A percentile compares a stretch with the other conserved stretches of the same genome.
Conservation (phyloP, 2,888 invertebrate species). For the Tetrapedia diversipes region DNA sequence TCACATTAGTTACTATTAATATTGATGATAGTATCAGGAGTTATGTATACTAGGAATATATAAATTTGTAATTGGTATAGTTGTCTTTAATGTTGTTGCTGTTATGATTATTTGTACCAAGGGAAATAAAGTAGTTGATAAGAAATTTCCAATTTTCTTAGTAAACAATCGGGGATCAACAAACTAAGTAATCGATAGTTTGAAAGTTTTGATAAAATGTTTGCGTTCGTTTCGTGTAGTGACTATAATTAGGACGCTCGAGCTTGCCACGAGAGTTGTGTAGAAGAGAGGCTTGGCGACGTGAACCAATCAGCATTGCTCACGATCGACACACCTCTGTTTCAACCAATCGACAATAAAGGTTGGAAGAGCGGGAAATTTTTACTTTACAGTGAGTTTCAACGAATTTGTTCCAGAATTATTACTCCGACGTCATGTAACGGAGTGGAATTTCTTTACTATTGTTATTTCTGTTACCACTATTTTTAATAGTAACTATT, state of each 20-base stretch:
- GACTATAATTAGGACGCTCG: constrained; percentile 39
- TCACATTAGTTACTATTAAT: background rate
- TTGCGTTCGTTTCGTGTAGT: constrained; percentile 15
- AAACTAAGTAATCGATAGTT: background rate
- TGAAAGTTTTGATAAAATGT: constrained; percentile 17
- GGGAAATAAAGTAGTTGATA: background rate
- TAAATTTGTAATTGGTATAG: background rate
- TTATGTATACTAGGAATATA: background rate
- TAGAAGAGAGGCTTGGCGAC: constrained; percentile 74
- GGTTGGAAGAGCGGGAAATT: constrained; percentile 25
- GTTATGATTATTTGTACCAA: background rate
- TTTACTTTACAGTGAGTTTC: background rate
- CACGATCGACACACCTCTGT: constrained; percentile 72
- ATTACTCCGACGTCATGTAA: background rate
- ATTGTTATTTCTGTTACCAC: background rate
- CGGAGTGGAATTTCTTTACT: constrained; percentile 22
- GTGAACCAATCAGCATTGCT: constrained; percentile 67
- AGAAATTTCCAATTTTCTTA: background rate
- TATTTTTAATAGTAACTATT: background rate
- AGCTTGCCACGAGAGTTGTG: constrained; percentile 14
- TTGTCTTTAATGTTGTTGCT: background rate
- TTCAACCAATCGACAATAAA: constrained; percentile 52
- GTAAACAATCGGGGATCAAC: background rate
- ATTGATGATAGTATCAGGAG: background rate
- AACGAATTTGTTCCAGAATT: constrained; percentile 11